Conservation (phyloP, 2,113 vertebrate genomes). For the Phainopepla nitens region DNA sequence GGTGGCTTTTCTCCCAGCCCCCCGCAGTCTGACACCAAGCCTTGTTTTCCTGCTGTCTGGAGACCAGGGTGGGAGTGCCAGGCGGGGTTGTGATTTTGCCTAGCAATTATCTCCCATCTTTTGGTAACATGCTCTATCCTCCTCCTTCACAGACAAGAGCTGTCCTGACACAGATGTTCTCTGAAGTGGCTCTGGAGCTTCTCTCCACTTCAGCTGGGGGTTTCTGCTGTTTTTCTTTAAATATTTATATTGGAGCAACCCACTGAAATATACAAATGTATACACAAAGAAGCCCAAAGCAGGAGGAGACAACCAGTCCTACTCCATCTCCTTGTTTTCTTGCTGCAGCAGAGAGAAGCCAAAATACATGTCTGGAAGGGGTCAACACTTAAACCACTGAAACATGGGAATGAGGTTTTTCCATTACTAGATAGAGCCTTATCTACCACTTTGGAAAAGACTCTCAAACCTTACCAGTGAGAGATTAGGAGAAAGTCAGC, state of each 20-base stretch:
- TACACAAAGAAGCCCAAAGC: background rate
- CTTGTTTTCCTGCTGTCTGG: background rate
- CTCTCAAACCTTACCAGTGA: background rate
- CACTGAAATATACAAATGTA: slow-evolving; percentile 5
- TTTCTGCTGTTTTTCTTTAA: background rate
- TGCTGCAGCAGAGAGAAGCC: background rate
- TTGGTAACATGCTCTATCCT: background rate
- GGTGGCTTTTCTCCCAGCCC: background rate
- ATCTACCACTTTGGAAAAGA: background rate
- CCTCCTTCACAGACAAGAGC: background rate
- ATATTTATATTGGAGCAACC: slow-evolving; percentile 48
- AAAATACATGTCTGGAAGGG: background rate
- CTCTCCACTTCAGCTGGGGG: background rate
- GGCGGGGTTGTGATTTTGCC: background rate
- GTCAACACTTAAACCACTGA: background rate
- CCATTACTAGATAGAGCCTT: background rate
- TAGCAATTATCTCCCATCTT: slow-evolving; percentile 22
- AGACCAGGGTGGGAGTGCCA: background rate
- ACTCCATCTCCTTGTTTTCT: background rate
- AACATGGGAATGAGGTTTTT: background rate
- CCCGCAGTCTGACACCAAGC: background rate
- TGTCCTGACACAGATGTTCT: background rate
- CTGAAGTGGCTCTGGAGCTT: background rate
- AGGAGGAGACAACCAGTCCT: background rate
- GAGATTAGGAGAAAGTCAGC: background rate